phyloP scores from a whole-genome alignment of 2,113 vertebrate genomes.

The Castor canadensis region DNA sequence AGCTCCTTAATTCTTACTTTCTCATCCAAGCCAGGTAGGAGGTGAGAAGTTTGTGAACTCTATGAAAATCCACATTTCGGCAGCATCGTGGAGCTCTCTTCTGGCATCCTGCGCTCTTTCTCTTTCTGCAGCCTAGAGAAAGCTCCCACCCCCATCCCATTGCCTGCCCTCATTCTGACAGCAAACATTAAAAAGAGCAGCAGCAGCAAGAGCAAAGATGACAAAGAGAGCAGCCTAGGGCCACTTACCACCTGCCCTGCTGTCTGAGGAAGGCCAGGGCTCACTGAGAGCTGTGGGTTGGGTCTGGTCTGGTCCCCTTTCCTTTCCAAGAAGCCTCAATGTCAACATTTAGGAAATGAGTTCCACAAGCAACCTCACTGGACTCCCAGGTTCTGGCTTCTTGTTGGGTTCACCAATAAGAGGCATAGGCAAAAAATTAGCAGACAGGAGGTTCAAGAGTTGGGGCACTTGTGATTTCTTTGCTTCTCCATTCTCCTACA shows the following conservation, averaged over 20 bases:
- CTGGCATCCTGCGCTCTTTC: not conserved
- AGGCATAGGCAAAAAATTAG: not conserved
- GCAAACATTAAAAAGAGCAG: constrained; percentile 38
- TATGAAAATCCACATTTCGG: constrained; percentile 45
- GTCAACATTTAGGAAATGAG: not conserved
- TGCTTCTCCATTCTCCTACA: not conserved
- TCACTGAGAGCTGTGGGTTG: not conserved
- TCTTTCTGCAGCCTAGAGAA: not conserved
- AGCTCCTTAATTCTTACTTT: constrained; percentile 67
- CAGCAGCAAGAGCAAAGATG: not conserved
- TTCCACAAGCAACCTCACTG: not conserved
- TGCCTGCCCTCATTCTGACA: constrained; percentile 35
- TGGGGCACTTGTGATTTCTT: not conserved
- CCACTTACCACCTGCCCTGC: not conserved
- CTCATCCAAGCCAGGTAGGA: constrained; percentile 62
- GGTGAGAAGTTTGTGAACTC: constrained; percentile 73
- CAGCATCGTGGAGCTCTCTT: not conserved
- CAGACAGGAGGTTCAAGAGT: not conserved
- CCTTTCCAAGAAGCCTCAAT: not conserved
- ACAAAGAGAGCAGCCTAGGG: not conserved
- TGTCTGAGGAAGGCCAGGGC: not conserved
- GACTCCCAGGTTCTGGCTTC: not conserved
- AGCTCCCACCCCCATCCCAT: not conserved
- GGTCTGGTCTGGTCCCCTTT: not conserved
- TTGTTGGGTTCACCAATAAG: not conserved